Evolutionary conservation across 2,888 invertebrate species (phyloP).

Genomic region (Athrips mouffetella): DNA sequence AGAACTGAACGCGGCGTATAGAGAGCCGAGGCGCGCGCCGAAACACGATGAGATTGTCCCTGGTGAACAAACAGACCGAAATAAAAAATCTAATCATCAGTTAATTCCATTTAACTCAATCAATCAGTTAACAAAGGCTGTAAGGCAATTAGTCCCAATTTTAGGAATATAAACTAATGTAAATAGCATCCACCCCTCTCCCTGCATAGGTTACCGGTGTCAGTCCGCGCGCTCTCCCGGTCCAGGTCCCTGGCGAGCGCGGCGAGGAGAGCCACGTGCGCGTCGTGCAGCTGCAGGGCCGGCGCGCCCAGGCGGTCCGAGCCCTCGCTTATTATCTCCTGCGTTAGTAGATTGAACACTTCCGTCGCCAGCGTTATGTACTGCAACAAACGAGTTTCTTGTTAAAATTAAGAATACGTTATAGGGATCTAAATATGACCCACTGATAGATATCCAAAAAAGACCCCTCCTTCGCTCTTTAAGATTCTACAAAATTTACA

Average conservation of each 20-base stretch:
- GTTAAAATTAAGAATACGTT: too few species aligned
- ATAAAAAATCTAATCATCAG: not conserved
- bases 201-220: conserved; percentile 68
- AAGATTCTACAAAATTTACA: too few species aligned
- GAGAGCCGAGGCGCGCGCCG: conserved; percentile 82
- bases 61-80: conserved; percentile 33
- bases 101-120: not conserved
- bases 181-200: not conserved
- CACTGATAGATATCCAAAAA: too few species aligned
- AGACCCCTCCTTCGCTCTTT: too few species aligned
- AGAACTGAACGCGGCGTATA: conserved; percentile 87
- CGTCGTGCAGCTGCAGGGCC: conserved; percentile 86
- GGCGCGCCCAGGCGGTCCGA: conserved; percentile 75
- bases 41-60: conserved; percentile 87
- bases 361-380: conserved; percentile 92
- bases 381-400: conserved; percentile 56
- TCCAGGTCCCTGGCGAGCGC: conserved; percentile 94
- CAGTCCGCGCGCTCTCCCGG: conserved; percentile 90
- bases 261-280: conserved; percentile 92
- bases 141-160: too few species aligned
- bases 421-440: too few species aligned
- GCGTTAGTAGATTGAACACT: conserved; percentile 91
- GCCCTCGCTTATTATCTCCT: conserved; percentile 86
- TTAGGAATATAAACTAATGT: too few species aligned
- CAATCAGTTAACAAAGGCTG: not conserved